phyloP scores from a whole-genome alignment of 2,797 vertebrate species.

The Furcifer pardalis region DNA sequence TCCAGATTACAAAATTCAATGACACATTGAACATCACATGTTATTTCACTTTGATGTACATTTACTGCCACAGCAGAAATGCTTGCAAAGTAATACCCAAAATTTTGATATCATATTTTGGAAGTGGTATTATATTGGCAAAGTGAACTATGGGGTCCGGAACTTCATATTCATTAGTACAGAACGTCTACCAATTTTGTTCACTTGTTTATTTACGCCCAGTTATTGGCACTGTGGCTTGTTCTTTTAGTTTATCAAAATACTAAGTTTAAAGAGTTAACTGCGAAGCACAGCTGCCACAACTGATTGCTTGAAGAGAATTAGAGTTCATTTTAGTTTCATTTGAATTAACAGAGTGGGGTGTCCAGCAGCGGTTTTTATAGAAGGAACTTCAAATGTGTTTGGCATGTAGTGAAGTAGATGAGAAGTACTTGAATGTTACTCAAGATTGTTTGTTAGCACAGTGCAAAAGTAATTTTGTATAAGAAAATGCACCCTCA shows the following conservation, averaged over 20 bases:
- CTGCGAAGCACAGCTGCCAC: slow-evolving; percentile 31
- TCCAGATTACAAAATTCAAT: neutral
- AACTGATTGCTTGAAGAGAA: slow-evolving; percentile 49
- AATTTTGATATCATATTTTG: neutral
- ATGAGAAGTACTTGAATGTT: slow-evolving; percentile 36
- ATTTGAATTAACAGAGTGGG: slow-evolving; percentile 67
- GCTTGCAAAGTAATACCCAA: neutral
- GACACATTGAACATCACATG: neutral
- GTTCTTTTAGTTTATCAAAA: neutral
- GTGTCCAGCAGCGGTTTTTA: slow-evolving; percentile 54
- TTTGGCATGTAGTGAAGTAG: slow-evolving; percentile 54
- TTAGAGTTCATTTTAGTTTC: slow-evolving; percentile 65
- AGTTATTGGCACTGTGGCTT: slow-evolving; percentile 12
- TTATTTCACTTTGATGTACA: neutral
- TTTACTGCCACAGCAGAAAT: neutral
- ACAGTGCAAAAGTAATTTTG: neutral
- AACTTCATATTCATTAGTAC: neutral
- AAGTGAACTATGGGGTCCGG: neutral
- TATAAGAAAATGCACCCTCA: slow-evolving; percentile 37
- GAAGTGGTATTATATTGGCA: neutral
- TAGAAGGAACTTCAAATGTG: slow-evolving; percentile 52
- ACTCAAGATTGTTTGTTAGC: slow-evolving; percentile 48
- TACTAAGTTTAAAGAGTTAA: slow-evolving; percentile 55
- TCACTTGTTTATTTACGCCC: neutral
- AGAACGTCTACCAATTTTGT: slow-evolving; percentile 10